Evolutionary conservation across 2,888 invertebrate species (phyloP), one percentile per base, ranked within the genome.

Genomic region (Chloroclysta siterata): DNA sequence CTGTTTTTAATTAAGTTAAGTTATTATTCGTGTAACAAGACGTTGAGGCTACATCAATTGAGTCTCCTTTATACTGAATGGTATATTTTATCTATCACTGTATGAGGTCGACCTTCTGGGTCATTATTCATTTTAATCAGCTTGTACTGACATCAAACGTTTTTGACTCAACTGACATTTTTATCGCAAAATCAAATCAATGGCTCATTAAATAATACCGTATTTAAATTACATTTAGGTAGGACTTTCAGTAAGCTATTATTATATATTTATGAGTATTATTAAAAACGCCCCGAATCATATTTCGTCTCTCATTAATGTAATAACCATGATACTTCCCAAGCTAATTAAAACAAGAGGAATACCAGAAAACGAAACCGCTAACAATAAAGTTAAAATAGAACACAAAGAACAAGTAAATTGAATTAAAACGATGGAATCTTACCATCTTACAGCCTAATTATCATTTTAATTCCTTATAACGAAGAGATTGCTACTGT

Each of bases 401-500:
- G 67, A 68, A 70, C 63, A 66, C 69, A 72, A 72, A 70, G 72
- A 75, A 75, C 73, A 75, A 73, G 70, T 58, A 70, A 69, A 72
- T 72, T 70, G 76, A 79, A 78, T 78, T 72, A 71, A 73, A 71
- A 73, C 73, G 72, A 72, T 72, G 80, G 78, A 78, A 82, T 82
- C 79, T 75, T 68, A 71, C 72, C 73, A 74, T 77, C 72, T 72
- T 76, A 74, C 77, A 68, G 75, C 72, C 78, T 83, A 82, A 88
- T 88, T 87, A 87, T 81, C 82, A 87, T 84, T 74, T 84, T 84
- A 87, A 88, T 86, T 84, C 74, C 69, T 79, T 71, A 74, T 84
- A 83, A 85, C 82, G 78, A 84, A 70, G 71, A 76, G 62, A 65
- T 63, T 54, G 87, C 87, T 87, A 87, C 88, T 76, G 85, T 72